Percentiles rank a stretch among this genome's conserved stretches.
Evolutionary conservation across 2,888 invertebrate genomes (phyloP).

Genomic region (Ormyrus thymus): DNA sequence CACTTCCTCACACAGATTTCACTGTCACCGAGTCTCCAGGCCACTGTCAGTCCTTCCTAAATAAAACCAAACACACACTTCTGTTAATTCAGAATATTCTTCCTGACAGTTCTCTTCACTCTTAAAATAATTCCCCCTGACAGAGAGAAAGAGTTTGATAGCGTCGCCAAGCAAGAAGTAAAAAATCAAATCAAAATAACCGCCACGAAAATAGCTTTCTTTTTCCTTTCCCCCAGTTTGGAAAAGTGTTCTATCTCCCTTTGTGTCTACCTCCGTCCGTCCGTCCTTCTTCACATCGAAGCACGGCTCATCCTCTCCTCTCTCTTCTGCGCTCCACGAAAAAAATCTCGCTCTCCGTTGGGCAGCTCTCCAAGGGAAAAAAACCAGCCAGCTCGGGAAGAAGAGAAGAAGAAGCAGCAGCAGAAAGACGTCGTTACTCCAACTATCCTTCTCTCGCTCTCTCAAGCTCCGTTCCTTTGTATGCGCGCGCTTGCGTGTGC

Average conservation of each 20-base stretch:
- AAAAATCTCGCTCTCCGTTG: neutral
- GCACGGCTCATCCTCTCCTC: conserved; percentile 32
- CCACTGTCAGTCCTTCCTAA: conserved; percentile 44
- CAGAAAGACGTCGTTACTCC: conserved; percentile 33
- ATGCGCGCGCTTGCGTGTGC: conserved; percentile 48
- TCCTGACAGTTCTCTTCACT: neutral
- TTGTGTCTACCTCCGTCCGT: conserved; percentile 9
- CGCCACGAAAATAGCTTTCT: conserved; percentile 21
- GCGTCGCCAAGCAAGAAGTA: neutral
- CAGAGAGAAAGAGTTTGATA: neutral
- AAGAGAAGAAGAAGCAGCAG: conserved; percentile 13
- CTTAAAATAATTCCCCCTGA: conserved; percentile 1
- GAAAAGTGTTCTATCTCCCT: neutral
- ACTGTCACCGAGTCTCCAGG: conserved; percentile 48
- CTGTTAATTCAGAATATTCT: neutral
- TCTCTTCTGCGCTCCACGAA: neutral
- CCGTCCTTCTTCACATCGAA: conserved; percentile 14
- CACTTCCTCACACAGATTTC: conserved; percentile 42
- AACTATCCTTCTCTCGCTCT: neutral
- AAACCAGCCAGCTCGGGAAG: conserved; percentile 39
- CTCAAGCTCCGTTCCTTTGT: conserved; percentile 44
- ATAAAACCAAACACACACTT: neutral
- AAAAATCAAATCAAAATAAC: conserved; percentile 28
- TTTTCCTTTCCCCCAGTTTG: conserved; percentile 16
- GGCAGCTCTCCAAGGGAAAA: conserved; percentile 50